Conservation (phyloP, 2,113 vertebrate genomes). For the Psittacula cyanocephala region DNA sequence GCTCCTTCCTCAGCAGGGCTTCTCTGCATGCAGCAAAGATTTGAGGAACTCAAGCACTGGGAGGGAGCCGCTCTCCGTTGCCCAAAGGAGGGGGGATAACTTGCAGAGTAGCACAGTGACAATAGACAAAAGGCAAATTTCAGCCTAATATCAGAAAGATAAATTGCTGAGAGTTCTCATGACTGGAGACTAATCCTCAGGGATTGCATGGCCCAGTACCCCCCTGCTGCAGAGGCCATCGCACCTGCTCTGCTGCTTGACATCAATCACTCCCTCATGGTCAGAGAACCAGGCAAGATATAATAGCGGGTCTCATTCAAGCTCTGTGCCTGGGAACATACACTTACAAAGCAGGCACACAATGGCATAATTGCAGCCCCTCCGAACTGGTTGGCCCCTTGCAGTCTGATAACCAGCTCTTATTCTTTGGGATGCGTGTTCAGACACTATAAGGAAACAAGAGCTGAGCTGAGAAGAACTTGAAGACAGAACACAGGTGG, state of each 20-base stretch:
- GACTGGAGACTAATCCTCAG: neutral
- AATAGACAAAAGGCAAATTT: neutral
- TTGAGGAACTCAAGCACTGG: neutral
- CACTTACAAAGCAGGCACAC: neutral
- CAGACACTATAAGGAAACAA: neutral
- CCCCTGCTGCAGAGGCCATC: neutral
- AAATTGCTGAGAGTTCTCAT: neutral
- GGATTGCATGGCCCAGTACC: neutral
- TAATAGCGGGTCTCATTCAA: neutral
- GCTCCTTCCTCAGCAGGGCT: neutral
- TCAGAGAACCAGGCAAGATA: neutral
- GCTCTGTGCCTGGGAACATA: neutral
- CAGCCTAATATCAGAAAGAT: neutral
- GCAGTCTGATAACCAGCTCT: neutral
- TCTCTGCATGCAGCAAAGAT: neutral
- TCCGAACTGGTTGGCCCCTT: neutral
- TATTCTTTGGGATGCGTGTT: neutral
- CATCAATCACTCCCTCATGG: neutral
- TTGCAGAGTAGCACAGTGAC: neutral
- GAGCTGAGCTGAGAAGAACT: neutral
- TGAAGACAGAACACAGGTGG: neutral
- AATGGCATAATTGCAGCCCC: neutral
- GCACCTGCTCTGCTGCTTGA: neutral
- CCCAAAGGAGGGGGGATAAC: neutral
- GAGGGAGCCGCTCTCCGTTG: fast-evolving